Evolutionary conservation across 2,113 vertebrate genomes (phyloP).

Genomic region (Condylura cristata): DNA sequence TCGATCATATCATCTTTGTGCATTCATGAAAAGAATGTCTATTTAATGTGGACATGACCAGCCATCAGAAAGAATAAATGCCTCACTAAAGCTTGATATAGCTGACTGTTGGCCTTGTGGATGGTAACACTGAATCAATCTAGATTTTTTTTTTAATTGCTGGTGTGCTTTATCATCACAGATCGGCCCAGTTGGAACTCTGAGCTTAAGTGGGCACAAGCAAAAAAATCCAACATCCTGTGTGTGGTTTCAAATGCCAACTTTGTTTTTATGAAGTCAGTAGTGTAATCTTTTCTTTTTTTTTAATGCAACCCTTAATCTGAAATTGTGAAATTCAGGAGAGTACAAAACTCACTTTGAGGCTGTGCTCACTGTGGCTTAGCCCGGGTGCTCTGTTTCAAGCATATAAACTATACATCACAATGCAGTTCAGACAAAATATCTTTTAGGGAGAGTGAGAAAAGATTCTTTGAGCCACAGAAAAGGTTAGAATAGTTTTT

Average conservation of each 20-base stretch:
- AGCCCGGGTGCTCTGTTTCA: slow-evolving; percentile 57
- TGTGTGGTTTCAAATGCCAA: slow-evolving; percentile 69
- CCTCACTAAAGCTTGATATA: slow-evolving; percentile 57
- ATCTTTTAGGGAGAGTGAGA: slow-evolving; percentile 49
- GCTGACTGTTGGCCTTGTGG: slow-evolving; percentile 68
- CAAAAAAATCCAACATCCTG: slow-evolving; percentile 67
- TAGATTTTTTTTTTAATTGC: slow-evolving; percentile 76
- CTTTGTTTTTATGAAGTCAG: slow-evolving; percentile 74
- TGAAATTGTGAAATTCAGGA: slow-evolving; percentile 61
- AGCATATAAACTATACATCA: slow-evolving; percentile 61
- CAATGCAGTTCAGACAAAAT: slow-evolving; percentile 72
- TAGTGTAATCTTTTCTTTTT: slow-evolving; percentile 49
- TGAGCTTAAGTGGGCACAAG: slow-evolving; percentile 63
- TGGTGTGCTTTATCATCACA: slow-evolving; percentile 66
- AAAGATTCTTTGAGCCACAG: slow-evolving; percentile 43
- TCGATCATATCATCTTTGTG: slow-evolving; percentile 74
- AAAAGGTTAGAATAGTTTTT: slow-evolving; percentile 66
- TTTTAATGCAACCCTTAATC: slow-evolving; percentile 59
- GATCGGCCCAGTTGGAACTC: slow-evolving; percentile 73
- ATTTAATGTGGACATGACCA: slow-evolving; percentile 78
- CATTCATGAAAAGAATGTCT: slow-evolving; percentile 78
- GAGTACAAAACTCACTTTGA: slow-evolving; percentile 2
- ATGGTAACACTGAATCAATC: slow-evolving; percentile 75
- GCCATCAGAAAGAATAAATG: slow-evolving; percentile 72
- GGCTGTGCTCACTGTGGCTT: neutral